Percentiles rank a stretch among this genome's conserved stretches.
These are phyloP conservation scores for Rhysida immarginata DNA, from an alignment of 1,140 invertebrate species.

Conservation along the genomic window DNA sequence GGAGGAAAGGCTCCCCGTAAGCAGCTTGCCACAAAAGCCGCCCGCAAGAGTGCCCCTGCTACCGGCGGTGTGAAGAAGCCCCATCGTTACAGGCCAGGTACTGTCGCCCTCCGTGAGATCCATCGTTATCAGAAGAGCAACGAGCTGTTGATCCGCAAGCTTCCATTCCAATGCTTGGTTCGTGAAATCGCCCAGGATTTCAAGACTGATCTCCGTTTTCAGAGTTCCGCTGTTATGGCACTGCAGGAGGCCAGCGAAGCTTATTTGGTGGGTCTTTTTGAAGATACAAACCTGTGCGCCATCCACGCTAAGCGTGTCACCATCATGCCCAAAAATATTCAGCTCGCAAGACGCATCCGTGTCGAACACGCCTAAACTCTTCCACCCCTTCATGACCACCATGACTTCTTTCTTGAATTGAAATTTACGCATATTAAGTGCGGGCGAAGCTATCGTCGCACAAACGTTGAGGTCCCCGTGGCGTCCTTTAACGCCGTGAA, in stretches of 20 bases:
- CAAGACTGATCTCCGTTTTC: constrained; percentile 59
- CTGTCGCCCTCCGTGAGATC: constrained; percentile 36
- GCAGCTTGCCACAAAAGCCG: constrained; percentile 52
- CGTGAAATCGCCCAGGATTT: constrained; percentile 66
- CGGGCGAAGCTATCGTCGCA: too few relatives aligned
- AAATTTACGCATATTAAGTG: too few relatives aligned
- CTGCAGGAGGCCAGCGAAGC: constrained; percentile 42
- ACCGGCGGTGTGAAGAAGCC: constrained; percentile 71
- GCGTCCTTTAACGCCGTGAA: too few relatives aligned
- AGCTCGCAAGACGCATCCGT: constrained; percentile 14
- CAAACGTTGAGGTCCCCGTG: too few relatives aligned
- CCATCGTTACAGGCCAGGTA: constrained; percentile 32
- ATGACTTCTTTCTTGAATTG: too few relatives aligned
- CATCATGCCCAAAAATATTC: constrained; percentile 26
- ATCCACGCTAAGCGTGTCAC: constrained; percentile 26
- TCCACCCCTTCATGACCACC: too few relatives aligned
- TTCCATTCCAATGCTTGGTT: constrained; percentile 34
- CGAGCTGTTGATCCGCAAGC: constrained; percentile 46
- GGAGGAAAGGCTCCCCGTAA: constrained; percentile 75
- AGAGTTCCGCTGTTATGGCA: constrained; percentile 58
- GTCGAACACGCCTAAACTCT: neutral
- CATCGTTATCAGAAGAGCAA: constrained; percentile 47
- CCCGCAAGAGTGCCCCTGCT: constrained; percentile 61
- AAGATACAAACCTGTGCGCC: too few relatives aligned
- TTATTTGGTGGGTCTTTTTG: constrained; percentile 30